Evolutionary conservation across 2,797 vertebrate species (phyloP).

Genomic region (Eidolon dupreanum): DNA sequence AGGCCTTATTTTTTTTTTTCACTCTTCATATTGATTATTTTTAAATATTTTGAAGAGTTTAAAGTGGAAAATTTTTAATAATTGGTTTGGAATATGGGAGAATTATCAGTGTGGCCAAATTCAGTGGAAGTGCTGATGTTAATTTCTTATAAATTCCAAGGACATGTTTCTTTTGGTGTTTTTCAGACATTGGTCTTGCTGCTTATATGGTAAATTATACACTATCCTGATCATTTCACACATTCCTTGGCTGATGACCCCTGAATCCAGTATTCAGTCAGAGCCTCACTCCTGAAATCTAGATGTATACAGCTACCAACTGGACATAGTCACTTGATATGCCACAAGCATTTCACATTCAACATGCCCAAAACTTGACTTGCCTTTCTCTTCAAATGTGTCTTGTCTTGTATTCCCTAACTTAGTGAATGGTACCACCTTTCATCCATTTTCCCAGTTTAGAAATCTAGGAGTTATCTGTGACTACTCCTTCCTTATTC

Average conservation of each 20-base stretch:
- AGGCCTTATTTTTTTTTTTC: background rate
- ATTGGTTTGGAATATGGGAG: background rate
- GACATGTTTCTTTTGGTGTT: background rate
- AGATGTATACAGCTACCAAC: background rate
- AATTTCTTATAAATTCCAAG: background rate
- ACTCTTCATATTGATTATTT: background rate
- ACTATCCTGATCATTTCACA: background rate
- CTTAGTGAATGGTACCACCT: background rate
- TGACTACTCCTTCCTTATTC: background rate
- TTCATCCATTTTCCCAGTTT: background rate
- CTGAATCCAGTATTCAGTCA: background rate
- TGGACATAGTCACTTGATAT: background rate
- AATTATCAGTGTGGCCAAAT: background rate
- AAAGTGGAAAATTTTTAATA: slow-evolving; percentile 28
- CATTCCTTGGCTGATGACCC: background rate
- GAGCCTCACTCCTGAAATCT: background rate
- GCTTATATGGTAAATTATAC: background rate
- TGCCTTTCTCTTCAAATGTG: background rate
- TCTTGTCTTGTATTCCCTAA: background rate
- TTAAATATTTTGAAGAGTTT: slow-evolving; percentile 14
- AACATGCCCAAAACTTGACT: background rate
- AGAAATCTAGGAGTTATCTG: background rate
- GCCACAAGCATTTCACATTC: background rate
- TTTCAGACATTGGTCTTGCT: background rate
- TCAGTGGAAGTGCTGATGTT: background rate